phyloP scores from a whole-genome alignment of 2,888 invertebrate species.

The Copidosoma aretas region DNA sequence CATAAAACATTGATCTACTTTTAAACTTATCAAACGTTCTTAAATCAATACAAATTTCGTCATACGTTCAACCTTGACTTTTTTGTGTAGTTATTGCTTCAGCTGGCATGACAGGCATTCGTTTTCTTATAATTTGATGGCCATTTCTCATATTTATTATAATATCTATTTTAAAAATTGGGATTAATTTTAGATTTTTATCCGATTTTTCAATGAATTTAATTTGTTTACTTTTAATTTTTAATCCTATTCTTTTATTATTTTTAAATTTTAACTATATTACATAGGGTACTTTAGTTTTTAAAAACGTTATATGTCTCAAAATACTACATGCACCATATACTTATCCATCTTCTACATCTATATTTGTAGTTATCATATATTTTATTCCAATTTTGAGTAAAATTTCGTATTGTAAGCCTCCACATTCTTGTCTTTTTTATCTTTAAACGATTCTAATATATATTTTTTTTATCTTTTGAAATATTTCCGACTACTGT shows the following conservation, averaged over 20 bases:
- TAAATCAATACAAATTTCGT: conserved; percentile 21
- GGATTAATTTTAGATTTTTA: background rate
- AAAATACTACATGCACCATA: conserved; percentile 27
- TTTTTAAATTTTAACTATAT: conserved; percentile 15
- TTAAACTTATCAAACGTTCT: background rate
- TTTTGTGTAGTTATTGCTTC: conserved; percentile 37
- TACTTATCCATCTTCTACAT: conserved; percentile 31
- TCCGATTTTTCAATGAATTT: background rate
- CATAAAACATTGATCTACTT: conserved; percentile 14
- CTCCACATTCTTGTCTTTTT: too few relatives aligned
- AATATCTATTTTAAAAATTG: background rate
- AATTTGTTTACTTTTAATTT: background rate
- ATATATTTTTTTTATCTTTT: too few relatives aligned
- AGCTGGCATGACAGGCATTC: conserved; percentile 32
- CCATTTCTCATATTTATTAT: background rate
- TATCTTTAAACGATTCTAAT: too few relatives aligned
- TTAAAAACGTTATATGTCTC: conserved; percentile 14
- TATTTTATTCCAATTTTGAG: conserved; percentile 1
- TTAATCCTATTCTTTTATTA: conserved; percentile 1
- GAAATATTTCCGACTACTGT: too few relatives aligned
- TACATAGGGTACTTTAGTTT: background rate
- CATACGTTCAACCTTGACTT: conserved; percentile 32
- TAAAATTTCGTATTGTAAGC: too few relatives aligned
- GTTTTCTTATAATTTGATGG: conserved; percentile 11
- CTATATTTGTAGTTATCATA: conserved; percentile 34